These are phyloP conservation scores for Ochotona curzoniae DNA, from an alignment of 2,113 vertebrate genomes.

Conservation along the genomic window DNA sequence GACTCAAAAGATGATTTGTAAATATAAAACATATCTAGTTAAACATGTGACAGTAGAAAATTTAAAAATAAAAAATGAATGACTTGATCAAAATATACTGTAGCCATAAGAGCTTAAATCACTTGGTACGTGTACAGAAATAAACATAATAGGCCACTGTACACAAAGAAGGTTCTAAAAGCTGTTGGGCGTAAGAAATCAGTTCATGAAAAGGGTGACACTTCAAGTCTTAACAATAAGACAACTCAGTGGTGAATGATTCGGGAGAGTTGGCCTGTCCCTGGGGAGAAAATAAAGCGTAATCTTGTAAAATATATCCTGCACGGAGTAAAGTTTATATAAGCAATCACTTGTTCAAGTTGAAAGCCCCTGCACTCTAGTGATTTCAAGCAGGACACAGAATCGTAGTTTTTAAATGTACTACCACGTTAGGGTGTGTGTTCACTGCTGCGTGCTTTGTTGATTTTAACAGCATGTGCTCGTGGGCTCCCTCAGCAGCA, in stretches of 20 bases:
- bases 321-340: neutral
- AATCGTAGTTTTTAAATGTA: neutral
- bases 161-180: neutral
- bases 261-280: neutral
- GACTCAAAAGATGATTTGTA: neutral
- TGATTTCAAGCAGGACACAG: neutral
- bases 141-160: neutral
- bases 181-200: conserved; percentile 10
- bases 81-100: conserved; percentile 2
- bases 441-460: neutral
- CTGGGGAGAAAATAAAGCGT: neutral
- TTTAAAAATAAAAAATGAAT: neutral
- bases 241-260: neutral
- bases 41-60: neutral
- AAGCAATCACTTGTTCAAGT: neutral
- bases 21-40: neutral
- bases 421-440: neutral
- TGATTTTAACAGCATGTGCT: neutral
- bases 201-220: neutral
- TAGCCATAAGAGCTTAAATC: neutral
- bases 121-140: neutral
- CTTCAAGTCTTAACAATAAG: neutral
- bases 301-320: neutral
- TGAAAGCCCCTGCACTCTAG: neutral
- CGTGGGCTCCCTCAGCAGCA: neutral